A percentile compares a stretch with the other conserved stretches of the same genome.
These are phyloP conservation scores for Pentalonia nigronervosa DNA, from an alignment of 1,140 invertebrate species.

Conservation along the genomic window DNA sequence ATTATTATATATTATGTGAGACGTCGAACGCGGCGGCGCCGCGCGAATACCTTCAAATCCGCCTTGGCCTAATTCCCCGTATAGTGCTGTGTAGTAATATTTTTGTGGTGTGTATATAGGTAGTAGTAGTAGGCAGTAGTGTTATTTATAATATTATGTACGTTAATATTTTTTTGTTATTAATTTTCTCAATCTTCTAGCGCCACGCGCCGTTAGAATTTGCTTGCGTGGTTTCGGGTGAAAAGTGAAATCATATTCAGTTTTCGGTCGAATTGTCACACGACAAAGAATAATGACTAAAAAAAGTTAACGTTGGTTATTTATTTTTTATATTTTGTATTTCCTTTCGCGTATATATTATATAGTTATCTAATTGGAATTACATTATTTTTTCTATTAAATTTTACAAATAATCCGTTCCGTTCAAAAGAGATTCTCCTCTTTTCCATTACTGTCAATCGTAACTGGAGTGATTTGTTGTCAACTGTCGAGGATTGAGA, in stretches of 20 bases:
- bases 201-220: slow-evolving; percentile 3
- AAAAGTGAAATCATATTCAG: slow-evolving; percentile 53
- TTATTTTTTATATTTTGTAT: neutral
- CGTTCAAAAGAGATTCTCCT: neutral
- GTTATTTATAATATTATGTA: neutral
- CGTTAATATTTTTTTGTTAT: slow-evolving; percentile 15
- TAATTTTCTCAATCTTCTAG: slow-evolving; percentile 15
- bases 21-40: neutral
- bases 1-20: slow-evolving; percentile 7
- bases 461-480: neutral
- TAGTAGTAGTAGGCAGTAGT: neutral
- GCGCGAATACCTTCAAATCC: neutral
- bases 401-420: slow-evolving; percentile 4
- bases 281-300: neutral
- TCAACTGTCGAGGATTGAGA: neutral
- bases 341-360: neutral
- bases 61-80: slow-evolving; percentile 46
- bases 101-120: neutral
- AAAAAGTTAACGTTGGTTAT: neutral
- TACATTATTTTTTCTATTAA: neutral
- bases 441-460: neutral
- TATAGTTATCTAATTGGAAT: slow-evolving; percentile 27
- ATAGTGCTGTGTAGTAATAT: neutral
- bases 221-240: neutral
- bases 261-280: slow-evolving; percentile 50